phyloP scores from a whole-genome alignment of 1,140 invertebrate genomes.

The Pachyrhynchus sulphureomaculatus region DNA sequence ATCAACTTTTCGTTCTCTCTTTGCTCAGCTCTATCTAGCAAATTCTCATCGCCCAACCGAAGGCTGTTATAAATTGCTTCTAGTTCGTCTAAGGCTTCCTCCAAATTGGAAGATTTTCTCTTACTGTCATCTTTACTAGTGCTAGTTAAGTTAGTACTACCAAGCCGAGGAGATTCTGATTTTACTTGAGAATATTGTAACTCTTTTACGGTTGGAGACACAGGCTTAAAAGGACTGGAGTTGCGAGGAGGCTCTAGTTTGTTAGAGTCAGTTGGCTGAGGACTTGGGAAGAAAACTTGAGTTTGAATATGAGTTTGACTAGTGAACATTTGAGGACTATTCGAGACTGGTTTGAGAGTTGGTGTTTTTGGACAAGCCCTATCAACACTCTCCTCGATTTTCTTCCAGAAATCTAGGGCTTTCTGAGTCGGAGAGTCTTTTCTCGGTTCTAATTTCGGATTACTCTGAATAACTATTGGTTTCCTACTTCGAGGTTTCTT shows the following conservation, averaged over 20 bases:
- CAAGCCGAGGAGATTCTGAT: conserved; percentile 10
- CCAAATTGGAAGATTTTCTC: conserved; percentile 68
- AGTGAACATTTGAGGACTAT: conserved; percentile 47
- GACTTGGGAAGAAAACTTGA: conserved; percentile 45
- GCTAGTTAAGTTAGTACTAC: neutral
- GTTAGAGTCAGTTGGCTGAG: conserved; percentile 25
- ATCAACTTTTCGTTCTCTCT: conserved; percentile 63
- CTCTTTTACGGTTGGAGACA: conserved; percentile 29
- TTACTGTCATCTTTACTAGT: conserved; percentile 37
- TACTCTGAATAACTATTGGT: conserved; percentile 56
- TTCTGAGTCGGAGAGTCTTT: conserved; percentile 34
- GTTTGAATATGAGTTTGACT: conserved; percentile 45
- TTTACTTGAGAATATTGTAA: neutral
- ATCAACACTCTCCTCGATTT: conserved; percentile 57
- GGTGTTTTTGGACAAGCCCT: conserved; percentile 15
- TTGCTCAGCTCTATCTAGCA: conserved; percentile 74
- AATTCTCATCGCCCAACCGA: conserved; percentile 76
- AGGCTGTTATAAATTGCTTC: conserved; percentile 88
- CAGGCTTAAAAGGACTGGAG: conserved; percentile 42
- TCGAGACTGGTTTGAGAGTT: conserved; percentile 6
- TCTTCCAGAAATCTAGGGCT: conserved; percentile 65
- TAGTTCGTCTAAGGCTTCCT: conserved; percentile 83
- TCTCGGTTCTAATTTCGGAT: conserved; percentile 19
- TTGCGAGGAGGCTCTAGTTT: conserved; percentile 7
- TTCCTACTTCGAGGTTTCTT: conserved; percentile 64